Base-by-base conservation (phyloP, 2,113 vertebrate genomes). In the Lanius collurio region DNA sequence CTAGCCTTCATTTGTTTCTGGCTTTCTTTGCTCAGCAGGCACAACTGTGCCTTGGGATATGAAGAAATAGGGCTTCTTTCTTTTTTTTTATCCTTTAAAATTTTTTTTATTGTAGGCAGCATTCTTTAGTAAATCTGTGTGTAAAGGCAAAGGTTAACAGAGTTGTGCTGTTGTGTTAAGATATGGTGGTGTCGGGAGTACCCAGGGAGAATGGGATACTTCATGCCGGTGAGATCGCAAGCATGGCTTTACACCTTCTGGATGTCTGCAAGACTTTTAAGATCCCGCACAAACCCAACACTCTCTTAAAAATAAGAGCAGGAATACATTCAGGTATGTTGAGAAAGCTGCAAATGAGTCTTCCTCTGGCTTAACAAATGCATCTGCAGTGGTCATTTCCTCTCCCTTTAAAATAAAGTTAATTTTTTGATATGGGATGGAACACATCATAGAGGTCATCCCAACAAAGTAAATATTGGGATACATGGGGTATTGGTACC, bases 131-230 rank as follows among this genome's bases (percentile, higher is more conserved):
- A 85, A 77, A 57, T 41, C 12, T n/a, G 2, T 85, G 5, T 52
- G 8, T 70, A 70, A 52, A 59, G 35, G 10, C 52, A 63, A 79
- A 74, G 3, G 9, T 39, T 96, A 88, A 97, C 26, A 67, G 3
- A 59, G 17, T 70, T 94, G 24, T 28, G n/a, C 84, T 59, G 78
- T 74, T 96, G 7, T 96, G 56, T 96, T 94, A 70, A 99, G 98
- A 99, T 89, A 98, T 99, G 98, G 98, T 98, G 73, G 98, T 99
- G 57, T 99, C 98, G 0, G 98, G 98, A 10, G 97, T 99, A 10
- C 98, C 98, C 4, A 97, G 31, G 55, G 98, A 98, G 86, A 99
- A 97, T 27, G 98, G 98, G 46, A 98, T 98, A 81, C 96, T 97
- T n/a, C 98, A 98, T 18, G 98, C 97, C 1, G 87, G 98, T 24